These are phyloP conservation scores for Halictus rubicundus DNA, from an alignment of 1,140 invertebrate species.

Conservation along the genomic window DNA sequence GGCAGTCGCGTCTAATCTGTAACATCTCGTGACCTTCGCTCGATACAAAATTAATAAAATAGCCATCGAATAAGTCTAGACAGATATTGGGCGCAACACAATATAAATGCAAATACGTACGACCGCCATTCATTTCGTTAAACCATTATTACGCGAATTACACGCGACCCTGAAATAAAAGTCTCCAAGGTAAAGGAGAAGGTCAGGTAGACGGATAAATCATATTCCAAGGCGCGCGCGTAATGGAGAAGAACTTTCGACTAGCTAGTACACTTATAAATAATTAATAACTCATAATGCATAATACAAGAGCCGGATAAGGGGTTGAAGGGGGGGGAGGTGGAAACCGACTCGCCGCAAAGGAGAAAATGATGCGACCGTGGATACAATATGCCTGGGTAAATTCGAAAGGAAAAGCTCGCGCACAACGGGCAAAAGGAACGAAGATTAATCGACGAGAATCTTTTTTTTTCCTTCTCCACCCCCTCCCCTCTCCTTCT, in stretches of 20 bases:
- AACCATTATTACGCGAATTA: constrained; percentile 25
- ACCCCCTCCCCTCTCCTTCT: background rate
- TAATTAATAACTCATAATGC: constrained; percentile 56
- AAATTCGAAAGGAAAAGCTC: constrained; percentile 45
- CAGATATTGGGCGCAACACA: background rate
- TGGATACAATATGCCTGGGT: constrained; percentile 36
- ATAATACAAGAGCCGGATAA: constrained; percentile 38
- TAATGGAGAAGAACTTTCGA: constrained; percentile 1
- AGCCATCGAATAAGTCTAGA: background rate
- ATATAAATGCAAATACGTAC: constrained; percentile 32
- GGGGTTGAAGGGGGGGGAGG: background rate
- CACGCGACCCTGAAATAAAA: constrained; percentile 20
- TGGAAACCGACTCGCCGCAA: background rate
- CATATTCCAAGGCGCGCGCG: constrained; percentile 15
- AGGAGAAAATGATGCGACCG: constrained; percentile 25
- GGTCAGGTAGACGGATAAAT: constrained; percentile 18
- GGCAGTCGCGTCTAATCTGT: background rate
- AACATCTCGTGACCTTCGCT: background rate
- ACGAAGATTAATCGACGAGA: constrained; percentile 62
- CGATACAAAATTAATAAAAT: too few species aligned
- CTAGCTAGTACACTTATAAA: constrained; percentile 48
- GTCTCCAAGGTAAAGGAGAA: background rate
- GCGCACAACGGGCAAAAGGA: constrained; percentile 46
- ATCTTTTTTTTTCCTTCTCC: constrained; percentile 3
- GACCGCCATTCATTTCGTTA: background rate